Evolutionary conservation across 2,888 invertebrate species (phyloP).

Genomic region (Conomelus anceps): DNA sequence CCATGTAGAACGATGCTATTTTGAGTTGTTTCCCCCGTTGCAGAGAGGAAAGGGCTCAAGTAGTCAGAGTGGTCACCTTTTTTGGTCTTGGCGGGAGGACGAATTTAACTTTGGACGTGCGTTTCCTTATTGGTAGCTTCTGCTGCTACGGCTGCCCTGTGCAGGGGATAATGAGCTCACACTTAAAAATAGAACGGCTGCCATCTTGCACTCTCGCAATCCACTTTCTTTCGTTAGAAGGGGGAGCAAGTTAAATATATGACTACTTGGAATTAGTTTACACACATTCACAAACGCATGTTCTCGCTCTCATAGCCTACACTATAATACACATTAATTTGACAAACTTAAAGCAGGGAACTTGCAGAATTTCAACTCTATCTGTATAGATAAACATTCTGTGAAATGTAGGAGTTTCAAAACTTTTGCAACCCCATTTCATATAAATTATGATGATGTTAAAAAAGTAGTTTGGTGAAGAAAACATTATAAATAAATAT

Average conservation of each 20-base stretch:
- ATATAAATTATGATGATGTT: no score
- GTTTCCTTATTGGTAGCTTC: neutral
- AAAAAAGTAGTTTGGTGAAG: no score
- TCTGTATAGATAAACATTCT: neutral
- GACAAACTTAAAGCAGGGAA: neutral
- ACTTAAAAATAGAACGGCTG: neutral
- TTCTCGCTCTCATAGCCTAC: neutral
- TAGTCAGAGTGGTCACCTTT: neutral
- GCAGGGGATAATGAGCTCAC: neutral
- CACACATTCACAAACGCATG: neutral
- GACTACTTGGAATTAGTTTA: neutral
- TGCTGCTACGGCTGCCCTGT: neutral
- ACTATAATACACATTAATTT: no score
- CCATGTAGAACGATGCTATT: neutral
- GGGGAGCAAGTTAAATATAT: neutral
- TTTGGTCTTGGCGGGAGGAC: neutral
- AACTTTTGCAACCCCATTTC: no score
- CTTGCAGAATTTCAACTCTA: neutral
- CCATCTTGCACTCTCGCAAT: neutral
- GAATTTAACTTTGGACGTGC: neutral
- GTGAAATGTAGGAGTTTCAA: neutral
- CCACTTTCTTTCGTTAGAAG: neutral
- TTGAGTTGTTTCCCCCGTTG: neutral
- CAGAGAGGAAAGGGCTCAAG: neutral
- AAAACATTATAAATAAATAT: no score